phyloP scores from a whole-genome alignment of 2,113 vertebrate genomes.

The Pheucticus melanocephalus region DNA sequence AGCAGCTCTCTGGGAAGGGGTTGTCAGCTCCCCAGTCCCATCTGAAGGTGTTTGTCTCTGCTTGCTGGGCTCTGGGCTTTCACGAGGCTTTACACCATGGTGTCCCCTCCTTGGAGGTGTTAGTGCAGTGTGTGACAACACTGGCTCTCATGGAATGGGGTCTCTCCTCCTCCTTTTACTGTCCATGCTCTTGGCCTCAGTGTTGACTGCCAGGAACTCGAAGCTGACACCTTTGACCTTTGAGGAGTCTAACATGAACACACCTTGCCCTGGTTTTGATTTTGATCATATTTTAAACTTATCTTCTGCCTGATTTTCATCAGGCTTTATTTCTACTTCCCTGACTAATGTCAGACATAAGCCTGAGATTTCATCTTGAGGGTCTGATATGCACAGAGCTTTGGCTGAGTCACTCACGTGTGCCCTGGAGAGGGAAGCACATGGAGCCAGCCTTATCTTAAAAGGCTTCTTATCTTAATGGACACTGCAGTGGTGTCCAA shows the following conservation, averaged over 20 bases:
- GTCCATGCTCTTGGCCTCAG: rapidly evolving
- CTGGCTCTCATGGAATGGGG: neutral
- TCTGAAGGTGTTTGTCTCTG: neutral
- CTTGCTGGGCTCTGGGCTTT: neutral
- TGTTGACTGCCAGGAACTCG: neutral
- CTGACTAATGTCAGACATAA: neutral
- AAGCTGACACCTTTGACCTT: neutral
- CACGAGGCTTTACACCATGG: neutral
- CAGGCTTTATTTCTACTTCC: neutral
- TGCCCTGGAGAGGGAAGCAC: neutral
- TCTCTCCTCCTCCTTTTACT: neutral
- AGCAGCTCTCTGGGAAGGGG: neutral
- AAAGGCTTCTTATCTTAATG: neutral
- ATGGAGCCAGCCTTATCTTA: neutral
- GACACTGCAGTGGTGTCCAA: neutral
- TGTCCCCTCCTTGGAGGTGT: neutral
- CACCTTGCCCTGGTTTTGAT: neutral
- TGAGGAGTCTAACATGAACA: neutral
- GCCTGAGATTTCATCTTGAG: neutral
- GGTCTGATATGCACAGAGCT: neutral
- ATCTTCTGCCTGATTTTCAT: neutral
- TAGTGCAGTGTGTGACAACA: neutral
- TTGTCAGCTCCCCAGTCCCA: neutral
- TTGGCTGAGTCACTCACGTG: neutral
- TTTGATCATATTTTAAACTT: neutral